Base-by-base conservation (phyloP, 2,888 invertebrate species). In the Lasioglossum lativentre region DNA sequence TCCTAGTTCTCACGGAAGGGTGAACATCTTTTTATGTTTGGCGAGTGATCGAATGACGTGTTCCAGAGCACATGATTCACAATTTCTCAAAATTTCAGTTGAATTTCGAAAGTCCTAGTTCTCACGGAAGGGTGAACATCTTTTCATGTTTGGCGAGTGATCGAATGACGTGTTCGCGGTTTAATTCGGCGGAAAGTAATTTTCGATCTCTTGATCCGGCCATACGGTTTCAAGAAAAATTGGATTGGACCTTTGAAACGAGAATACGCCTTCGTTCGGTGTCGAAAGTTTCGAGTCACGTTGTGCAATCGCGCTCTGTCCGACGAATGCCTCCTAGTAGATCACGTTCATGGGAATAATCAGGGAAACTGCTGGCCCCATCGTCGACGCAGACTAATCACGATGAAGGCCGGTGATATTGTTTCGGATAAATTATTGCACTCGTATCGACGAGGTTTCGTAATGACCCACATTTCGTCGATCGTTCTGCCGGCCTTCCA, bases 371-470 rank as follows among this genome's bases (percentile, higher is more conserved):
- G 77, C 76, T 82, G 70, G 75, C 52, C 75, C 47, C 73, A 70
- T 75, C 59, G 77, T 38, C 74, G 90, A 86, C 90, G 63, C 80
- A 74, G 89, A 89, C 82, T 82, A 90, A 90, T 89, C 81, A 86
- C 47, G 82, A 52, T 66, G 74, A 83, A 82, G 80, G 79, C 59
- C 80, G 85, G 82, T 56, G 84, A 86, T 87, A 86, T 86, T 87
- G 85, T 90, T 85, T 87, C 78, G 81, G 82, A 83, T 90, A 90
- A 90, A 90, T 89, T 84, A 90, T 89, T 89, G 90, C 86, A 75
- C 86, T 87, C 82, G 83, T 75, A 90, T 90, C 86, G 87, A 85
- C 80, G 87, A 77, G 79, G 34, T 59, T 52, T 52, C 75, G 83
- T 80, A 84, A 90, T 87, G 84, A 89, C 86, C 83, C 85, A 82